Evolutionary conservation across 2,113 vertebrate species (phyloP).

Genomic region (Nannobrachium achirus): DNA sequence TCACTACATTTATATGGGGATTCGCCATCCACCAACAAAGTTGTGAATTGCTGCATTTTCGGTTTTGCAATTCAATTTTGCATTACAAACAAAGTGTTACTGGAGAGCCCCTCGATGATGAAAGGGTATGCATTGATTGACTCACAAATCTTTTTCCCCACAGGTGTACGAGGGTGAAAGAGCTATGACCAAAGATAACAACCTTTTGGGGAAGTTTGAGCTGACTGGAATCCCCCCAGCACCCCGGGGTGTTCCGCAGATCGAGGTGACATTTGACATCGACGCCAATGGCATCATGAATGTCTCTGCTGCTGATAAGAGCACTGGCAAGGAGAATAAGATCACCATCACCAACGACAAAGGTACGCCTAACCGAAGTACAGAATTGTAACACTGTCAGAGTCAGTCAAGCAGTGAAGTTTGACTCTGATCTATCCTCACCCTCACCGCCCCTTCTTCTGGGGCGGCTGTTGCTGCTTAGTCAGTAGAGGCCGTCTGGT

Average conservation of each 20-base stretch:
- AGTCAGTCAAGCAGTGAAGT: background rate
- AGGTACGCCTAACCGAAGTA: conserved; percentile 63
- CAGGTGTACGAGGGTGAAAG: conserved; percentile 82
- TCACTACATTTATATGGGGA: too few relatives aligned
- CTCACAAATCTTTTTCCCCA: background rate
- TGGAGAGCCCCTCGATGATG: too few relatives aligned
- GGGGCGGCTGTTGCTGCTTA: too few relatives aligned
- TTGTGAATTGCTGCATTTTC: too few relatives aligned
- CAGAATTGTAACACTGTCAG: too few relatives aligned
- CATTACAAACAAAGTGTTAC: too few relatives aligned
- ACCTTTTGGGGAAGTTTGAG: conserved; percentile 79
- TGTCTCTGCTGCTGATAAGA: conserved; percentile 78
- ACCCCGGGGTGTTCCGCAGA: conserved; percentile 78
- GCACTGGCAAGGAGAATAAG: conserved; percentile 84
- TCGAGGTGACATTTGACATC: conserved; percentile 80
- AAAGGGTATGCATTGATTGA: too few relatives aligned
- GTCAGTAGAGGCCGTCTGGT: too few relatives aligned
- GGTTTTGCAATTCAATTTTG: too few relatives aligned
- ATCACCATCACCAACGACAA: conserved; percentile 95
- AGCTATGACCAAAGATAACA: conserved; percentile 83
- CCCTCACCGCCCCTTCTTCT: background rate
- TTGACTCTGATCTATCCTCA: background rate
- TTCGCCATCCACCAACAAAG: too few relatives aligned
- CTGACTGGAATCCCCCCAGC: conserved; percentile 77
- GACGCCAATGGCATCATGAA: conserved; percentile 83